Conservation (phyloP, 2,797 vertebrate species). For the Gephyroberyx darwinii region DNA sequence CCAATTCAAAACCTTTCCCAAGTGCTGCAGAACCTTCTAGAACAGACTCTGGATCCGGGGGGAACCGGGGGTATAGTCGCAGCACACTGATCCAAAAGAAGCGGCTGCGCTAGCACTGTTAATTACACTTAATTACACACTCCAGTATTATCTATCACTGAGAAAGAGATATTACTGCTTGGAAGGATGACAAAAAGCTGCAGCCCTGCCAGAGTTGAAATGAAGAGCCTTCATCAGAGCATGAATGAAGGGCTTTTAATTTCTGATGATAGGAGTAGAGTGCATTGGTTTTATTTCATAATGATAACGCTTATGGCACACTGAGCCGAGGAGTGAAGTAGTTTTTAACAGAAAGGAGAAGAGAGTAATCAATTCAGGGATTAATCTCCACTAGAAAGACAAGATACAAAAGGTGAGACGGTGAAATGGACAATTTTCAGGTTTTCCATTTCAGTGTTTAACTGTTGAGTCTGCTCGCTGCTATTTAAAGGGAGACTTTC, state of each 20-base stretch:
- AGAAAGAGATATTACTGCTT: constrained; percentile 37
- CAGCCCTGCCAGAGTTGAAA: constrained; percentile 35
- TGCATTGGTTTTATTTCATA: constrained; percentile 1
- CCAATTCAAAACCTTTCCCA: neutral
- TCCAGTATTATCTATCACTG: constrained; percentile 42
- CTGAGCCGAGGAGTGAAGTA: constrained; percentile 33
- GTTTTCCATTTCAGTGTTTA: constrained; percentile 34
- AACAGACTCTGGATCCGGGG: neutral
- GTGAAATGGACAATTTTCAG: constrained; percentile 35
- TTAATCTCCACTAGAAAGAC: constrained; percentile 45
- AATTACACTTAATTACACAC: constrained; percentile 48
- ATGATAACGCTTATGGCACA: constrained; percentile 32
- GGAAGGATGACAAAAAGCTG: constrained; percentile 47
- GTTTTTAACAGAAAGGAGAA: constrained; percentile 37
- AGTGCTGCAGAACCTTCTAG: too few relatives aligned
- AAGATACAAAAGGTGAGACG: constrained; percentile 49
- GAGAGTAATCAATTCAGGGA: constrained; percentile 50
- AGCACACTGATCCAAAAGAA: neutral
- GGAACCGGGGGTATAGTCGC: constrained; percentile 1
- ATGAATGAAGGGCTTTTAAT: constrained; percentile 50
- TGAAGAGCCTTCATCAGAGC: constrained; percentile 42
- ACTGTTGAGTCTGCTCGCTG: neutral
- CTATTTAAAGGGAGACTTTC: neutral
- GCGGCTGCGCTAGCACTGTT: neutral
- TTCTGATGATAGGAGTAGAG: constrained; percentile 51